Evolutionary conservation across 1,140 invertebrate species (phyloP).

Genomic region (Psix sp.): DNA sequence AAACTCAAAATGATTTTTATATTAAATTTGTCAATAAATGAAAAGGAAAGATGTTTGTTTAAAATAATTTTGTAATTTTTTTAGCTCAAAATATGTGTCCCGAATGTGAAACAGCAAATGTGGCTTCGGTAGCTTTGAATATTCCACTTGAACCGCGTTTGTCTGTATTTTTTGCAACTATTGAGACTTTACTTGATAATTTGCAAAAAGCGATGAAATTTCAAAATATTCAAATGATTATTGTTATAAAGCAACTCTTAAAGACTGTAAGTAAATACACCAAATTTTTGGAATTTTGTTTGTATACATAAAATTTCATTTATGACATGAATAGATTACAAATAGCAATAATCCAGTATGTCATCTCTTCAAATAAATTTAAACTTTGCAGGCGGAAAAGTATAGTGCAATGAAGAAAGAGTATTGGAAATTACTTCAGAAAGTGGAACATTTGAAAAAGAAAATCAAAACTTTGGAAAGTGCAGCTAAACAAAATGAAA

Average conservation of each 20-base stretch:
- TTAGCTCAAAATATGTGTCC: slow-evolving; percentile 33
- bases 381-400: slow-evolving; percentile 26
- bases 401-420: slow-evolving; percentile 26
- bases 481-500: slow-evolving; percentile 7
- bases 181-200: slow-evolving; percentile 22
- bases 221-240: slow-evolving; percentile 30
- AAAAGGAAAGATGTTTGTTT: no score
- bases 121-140: slow-evolving; percentile 19
- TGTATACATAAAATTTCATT: no score
- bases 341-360: no score
- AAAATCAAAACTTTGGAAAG: slow-evolving; percentile 29
- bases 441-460: slow-evolving; percentile 29
- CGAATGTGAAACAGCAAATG: slow-evolving; percentile 32
- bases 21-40: no score
- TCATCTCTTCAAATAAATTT: no score
- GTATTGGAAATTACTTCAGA: slow-evolving; percentile 20
- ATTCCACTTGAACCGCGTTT: slow-evolving; percentile 39
- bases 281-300: no score
- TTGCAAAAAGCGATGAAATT: slow-evolving; percentile 33
- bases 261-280: slow-evolving; percentile 30
- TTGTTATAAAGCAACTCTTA: slow-evolving; percentile 9
- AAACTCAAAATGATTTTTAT: no score
- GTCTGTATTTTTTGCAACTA: slow-evolving; percentile 24
- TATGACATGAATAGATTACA: no score
- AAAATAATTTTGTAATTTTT: slow-evolving; percentile 10